Conservation (phyloP, 1,140 invertebrate genomes). For the Zaprionus lachaisei region DNA sequence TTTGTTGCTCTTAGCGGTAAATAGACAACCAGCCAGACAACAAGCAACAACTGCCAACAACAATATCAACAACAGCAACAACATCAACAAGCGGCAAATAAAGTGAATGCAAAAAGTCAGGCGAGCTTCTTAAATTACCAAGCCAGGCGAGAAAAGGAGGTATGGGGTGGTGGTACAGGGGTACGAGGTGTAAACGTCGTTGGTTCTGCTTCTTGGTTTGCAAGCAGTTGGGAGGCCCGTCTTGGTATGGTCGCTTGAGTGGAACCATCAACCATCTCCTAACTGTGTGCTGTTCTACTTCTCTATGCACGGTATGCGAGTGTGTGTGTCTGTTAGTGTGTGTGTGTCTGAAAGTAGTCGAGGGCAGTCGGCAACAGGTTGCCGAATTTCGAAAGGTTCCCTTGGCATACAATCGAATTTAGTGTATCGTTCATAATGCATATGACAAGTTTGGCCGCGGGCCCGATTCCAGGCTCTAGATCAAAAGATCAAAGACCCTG, state of each 20-base stretch:
- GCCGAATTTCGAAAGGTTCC: constrained; percentile 52
- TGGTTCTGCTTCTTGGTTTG: constrained; percentile 72
- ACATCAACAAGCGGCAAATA: constrained; percentile 46
- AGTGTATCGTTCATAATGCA: constrained; percentile 23
- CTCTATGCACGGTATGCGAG: background rate
- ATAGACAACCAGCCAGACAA: constrained; percentile 53
- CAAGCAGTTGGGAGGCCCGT: constrained; percentile 39
- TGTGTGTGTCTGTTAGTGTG: background rate
- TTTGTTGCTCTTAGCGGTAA: constrained; percentile 80
- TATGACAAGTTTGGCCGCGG: constrained; percentile 36
- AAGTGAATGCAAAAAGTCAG: constrained; percentile 60
- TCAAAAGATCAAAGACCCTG: constrained; percentile 37
- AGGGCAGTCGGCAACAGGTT: constrained; percentile 45
- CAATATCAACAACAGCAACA: constrained; percentile 12
- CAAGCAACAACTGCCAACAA: constrained; percentile 13
- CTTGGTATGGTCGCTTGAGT: constrained; percentile 47
- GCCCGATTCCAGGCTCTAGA: constrained; percentile 25
- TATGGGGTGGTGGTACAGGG: no score
- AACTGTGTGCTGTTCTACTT: constrained; percentile 52
- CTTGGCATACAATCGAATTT: constrained; percentile 16
- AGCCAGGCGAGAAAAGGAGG: constrained; percentile 34
- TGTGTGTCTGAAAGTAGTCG: constrained; percentile 2
- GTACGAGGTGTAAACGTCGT: constrained; percentile 22
- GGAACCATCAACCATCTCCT: constrained; percentile 43
- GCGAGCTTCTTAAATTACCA: constrained; percentile 69